These are phyloP conservation scores for Cheilosia vulpina DNA, from an alignment of 2,888 invertebrate genomes.

Conservation along the genomic window DNA sequence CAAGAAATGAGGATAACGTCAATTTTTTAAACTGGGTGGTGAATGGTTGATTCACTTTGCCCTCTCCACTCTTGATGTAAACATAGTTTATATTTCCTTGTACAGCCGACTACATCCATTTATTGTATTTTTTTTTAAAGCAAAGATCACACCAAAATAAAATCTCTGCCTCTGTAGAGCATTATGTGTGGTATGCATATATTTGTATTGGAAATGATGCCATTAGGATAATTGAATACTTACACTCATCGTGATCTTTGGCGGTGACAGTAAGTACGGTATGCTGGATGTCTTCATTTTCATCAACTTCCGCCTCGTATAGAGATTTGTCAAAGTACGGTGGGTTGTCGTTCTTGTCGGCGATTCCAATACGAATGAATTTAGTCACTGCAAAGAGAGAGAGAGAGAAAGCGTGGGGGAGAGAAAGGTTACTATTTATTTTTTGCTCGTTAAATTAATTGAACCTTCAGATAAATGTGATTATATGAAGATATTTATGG, in stretches of 20 bases:
- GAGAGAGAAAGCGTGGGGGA: no score
- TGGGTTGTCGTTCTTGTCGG: slow-evolving; percentile 99
- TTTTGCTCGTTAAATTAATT: slow-evolving; percentile 17
- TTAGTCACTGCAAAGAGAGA: slow-evolving; percentile 92
- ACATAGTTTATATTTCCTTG: no score
- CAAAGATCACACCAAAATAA: no score
- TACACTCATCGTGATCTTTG: slow-evolving; percentile 99
- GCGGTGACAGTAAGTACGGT: slow-evolving; percentile 99
- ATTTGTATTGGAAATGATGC: background rate
- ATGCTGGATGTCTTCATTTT: slow-evolving; percentile 98
- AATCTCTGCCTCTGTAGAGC: no score
- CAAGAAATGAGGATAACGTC: no score
- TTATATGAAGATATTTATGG: slow-evolving; percentile 12
- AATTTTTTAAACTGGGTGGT: no score
- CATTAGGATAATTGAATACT: slow-evolving; percentile 84
- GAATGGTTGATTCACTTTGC: no score
- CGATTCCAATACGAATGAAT: slow-evolving; percentile 98
- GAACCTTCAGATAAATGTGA: background rate
- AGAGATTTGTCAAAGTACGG: slow-evolving; percentile 98
- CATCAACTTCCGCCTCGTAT: slow-evolving; percentile 98
- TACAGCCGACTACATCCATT: no score
- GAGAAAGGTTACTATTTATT: background rate
- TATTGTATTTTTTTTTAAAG: no score
- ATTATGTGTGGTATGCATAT: no score
- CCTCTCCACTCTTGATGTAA: no score